A percentile compares a stretch with the other conserved stretches of the same genome.
These are phyloP conservation scores for Zygothrica quintamaculata DNA, from an alignment of 2,888 invertebrate species.

Conservation along the genomic window DNA sequence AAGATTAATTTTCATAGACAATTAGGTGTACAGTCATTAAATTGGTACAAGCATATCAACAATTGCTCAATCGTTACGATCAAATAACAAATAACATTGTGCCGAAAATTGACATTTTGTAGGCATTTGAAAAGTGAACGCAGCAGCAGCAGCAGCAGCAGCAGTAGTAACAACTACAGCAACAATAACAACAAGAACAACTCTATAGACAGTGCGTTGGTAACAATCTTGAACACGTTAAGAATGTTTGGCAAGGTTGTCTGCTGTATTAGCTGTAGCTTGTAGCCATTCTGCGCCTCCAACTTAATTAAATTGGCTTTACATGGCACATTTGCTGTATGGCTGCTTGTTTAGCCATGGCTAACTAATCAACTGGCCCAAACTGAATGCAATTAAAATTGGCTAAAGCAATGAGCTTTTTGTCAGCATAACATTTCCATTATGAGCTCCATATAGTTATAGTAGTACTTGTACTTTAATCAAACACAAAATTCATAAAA, in stretches of 20 bases:
- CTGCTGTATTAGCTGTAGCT: constrained; percentile 44
- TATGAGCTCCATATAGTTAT: no score
- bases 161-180: constrained; percentile 6
- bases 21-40: constrained; percentile 56
- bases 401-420: constrained; percentile 36
- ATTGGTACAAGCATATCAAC: constrained; percentile 53
- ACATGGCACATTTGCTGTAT: constrained; percentile 44
- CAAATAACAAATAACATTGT: constrained; percentile 74
- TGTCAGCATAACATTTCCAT: constrained; percentile 44
- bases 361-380: constrained; percentile 61
- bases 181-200: constrained; percentile 17
- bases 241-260: constrained; percentile 74
- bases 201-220: constrained; percentile 62
- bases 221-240: constrained; percentile 72
- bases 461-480: constrained; percentile 33
- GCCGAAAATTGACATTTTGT: constrained; percentile 70
- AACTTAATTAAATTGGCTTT: constrained; percentile 73
- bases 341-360: constrained; percentile 11
- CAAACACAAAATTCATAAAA: no score
- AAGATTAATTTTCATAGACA: constrained; percentile 45
- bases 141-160: no score
- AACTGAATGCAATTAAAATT: constrained; percentile 37
- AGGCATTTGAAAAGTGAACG: constrained; percentile 73
- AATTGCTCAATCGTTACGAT: constrained; percentile 72
- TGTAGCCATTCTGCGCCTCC: constrained; percentile 51